Evolutionary conservation across 2,797 vertebrate species (phyloP).

Genomic region (Malacoctenus gilli): DNA sequence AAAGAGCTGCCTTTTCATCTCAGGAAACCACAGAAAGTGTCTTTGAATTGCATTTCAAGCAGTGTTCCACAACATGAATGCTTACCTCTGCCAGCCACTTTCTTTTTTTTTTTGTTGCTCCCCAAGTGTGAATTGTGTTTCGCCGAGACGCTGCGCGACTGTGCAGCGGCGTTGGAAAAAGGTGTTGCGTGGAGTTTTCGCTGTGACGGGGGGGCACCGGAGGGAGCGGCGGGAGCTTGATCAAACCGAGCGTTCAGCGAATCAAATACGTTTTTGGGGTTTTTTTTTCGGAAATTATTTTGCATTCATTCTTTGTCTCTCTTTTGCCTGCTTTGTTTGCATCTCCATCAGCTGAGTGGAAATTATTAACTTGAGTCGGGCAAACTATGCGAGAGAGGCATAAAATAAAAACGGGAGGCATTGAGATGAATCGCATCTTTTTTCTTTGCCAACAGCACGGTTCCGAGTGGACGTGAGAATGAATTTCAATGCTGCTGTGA

Average conservation of each 20-base stretch:
- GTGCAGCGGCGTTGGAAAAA: slow-evolving; percentile 32
- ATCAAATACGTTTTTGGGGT: slow-evolving; percentile 69
- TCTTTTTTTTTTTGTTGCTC: too few species aligned
- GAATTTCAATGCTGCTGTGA: slow-evolving; percentile 47
- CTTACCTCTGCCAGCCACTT: slow-evolving; percentile 13
- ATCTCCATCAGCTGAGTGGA: slow-evolving; percentile 71
- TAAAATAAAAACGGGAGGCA: slow-evolving; percentile 46
- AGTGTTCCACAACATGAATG: slow-evolving; percentile 3
- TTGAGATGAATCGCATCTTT: slow-evolving; percentile 75
- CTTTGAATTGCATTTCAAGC: slow-evolving; percentile 5
- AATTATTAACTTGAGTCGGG: slow-evolving; percentile 63
- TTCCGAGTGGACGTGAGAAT: slow-evolving; percentile 50
- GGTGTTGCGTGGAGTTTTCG: slow-evolving; percentile 52
- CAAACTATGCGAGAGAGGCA: slow-evolving; percentile 58
- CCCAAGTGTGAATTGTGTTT: slow-evolving; percentile 52
- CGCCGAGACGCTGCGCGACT: slow-evolving; percentile 10
- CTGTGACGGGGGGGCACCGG: slow-evolving; percentile 49
- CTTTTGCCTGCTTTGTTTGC: slow-evolving; percentile 77
- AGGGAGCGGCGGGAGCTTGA: slow-evolving; percentile 49
- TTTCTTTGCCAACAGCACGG: slow-evolving; percentile 19
- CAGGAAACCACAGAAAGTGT: slow-evolving; percentile 1
- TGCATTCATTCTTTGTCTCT: slow-evolving; percentile 71
- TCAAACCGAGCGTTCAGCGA: slow-evolving; percentile 63
- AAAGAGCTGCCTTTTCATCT: neutral
- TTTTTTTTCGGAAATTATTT: too few species aligned